Percentiles rank a stretch among this genome's conserved stretches.
phyloP scores from a whole-genome alignment of 2,888 invertebrate species.

The Aricia artaxerxes region DNA sequence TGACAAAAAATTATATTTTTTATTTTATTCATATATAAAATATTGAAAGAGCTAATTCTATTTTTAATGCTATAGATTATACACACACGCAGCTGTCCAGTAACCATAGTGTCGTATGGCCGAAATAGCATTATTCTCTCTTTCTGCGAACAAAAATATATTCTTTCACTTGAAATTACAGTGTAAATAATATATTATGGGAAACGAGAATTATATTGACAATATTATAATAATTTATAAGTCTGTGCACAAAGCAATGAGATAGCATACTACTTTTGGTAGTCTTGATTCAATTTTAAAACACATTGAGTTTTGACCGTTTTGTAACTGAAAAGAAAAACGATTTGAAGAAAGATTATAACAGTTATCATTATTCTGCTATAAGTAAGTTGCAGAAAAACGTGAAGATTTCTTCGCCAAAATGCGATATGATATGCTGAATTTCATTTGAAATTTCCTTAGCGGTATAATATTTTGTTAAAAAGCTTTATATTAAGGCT shows the following conservation, averaged over 20 bases:
- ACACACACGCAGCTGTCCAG: slow-evolving; percentile 20
- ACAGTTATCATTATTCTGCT: background rate
- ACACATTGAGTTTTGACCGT: background rate
- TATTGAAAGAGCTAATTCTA: slow-evolving; percentile 25
- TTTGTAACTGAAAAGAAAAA: background rate
- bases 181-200: slow-evolving; percentile 10
- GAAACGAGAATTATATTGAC: background rate
- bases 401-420: background rate
- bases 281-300: background rate
- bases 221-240: slow-evolving; percentile 11
- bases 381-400: background rate
- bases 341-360: background rate
- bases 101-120: slow-evolving; percentile 10
- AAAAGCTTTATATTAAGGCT: slow-evolving; percentile 22
- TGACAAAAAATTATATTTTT: slow-evolving; percentile 29
- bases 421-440: slow-evolving; percentile 20
- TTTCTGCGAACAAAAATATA: background rate
- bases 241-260: slow-evolving; percentile 8
- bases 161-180: slow-evolving; percentile 11
- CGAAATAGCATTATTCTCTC: background rate
- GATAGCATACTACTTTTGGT: background rate
- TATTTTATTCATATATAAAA: slow-evolving; percentile 25
- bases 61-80: slow-evolving; percentile 28
- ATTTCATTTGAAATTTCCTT: slow-evolving; percentile 30
- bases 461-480: slow-evolving; percentile 20